Base-by-base conservation (phyloP, 1,140 invertebrate genomes). In the Eufriesea mexicana region DNA sequence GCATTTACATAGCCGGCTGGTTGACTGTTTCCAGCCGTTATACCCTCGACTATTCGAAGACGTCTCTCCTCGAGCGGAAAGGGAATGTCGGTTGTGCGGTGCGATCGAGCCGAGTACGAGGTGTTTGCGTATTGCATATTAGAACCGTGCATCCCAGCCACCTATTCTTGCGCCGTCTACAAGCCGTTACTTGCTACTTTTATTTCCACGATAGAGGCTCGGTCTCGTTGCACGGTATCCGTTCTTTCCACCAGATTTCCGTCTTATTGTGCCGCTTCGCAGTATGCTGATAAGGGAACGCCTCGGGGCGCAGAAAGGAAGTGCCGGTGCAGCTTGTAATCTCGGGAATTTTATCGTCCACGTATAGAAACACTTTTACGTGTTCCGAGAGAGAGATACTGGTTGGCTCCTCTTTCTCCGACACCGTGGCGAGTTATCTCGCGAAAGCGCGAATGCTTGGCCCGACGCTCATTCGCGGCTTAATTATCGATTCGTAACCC, bases 181-280 rank as follows among this genome's bases (percentile, higher is more conserved):
- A 16, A 79, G 28, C 70, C 67, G 49, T 84, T 79, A 71, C 67
- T 82, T 62, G 70, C 74, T 76, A 85, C 78, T 88, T 88, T 88
- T 85, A 85, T 85, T 88, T 88, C 86, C 55, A 78, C 79, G 86
- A 88, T 85, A 88, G 76, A 80, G 76, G 75, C 77, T 78, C 84
- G 75, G 76, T 75, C 78, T 79, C 84, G 84, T 74, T 67, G 75
- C 79, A 79, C 77, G 84, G 87, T 86, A 87, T 89, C 87, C 84
- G 84, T 89, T 86, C 87, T 79, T 89, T 89, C 88, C 88, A 89
- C 76, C 84, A 89, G 88, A 89, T 89, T 89, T 89, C 88, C 84
- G 87, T 89, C 88, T 88, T 76, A 89, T 89, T 89, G 88, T 89
- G 78, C 83, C 84, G 75, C 73, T 47, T 88, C 70, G 80, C 87